Evolutionary conservation across 1,140 invertebrate genomes (phyloP), one percentile per base, ranked within the genome.

Genomic region (roundworm (Caenorhabditis elegans)): DNA sequence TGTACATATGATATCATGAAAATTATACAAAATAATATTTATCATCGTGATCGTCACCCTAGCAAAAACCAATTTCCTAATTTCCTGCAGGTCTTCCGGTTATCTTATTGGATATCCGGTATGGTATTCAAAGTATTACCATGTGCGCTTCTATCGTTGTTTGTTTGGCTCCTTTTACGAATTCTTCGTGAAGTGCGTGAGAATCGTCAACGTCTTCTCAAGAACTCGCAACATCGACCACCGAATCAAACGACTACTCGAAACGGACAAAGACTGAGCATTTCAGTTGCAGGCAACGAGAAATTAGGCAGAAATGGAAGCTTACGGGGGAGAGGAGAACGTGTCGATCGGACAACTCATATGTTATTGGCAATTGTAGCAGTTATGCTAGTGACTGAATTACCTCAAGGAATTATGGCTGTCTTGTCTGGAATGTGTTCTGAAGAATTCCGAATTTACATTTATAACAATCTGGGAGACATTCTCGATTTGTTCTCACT

Each of bases 41-140:
- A 43, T 43, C 39, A 43, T 43, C 15, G 39, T 43, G 39, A 43
- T 43, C 15, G 6, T 43, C 39, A 43, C 5, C 15, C 15, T 8
- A 43, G 5, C 39, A 43, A 15, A 43, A 43, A 43, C 13, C 1
- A 53, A n/a, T 15, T 39, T 79, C n/a, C 36, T 39, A 76, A n/a
- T 48, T 47, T 36, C 36, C 86, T 85, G 6, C 53, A 88, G 84
- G 85, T 88, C 13, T 88, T 88, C 76, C 80, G 88, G 48, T 28
- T 89, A 46, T 89, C 88, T 6, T 89, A 90, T 70, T 90, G 88
- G 88, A 89, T 89, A 17, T 87, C 89, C 11, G 88, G 88, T 39
- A 76, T 86, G 8, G 84, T 89, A 31, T 89, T 89, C 83, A 89
- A 89, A 78, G 19, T 89, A 17, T 26, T 90, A 15, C 88, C 88